Percentiles rank a stretch among this genome's conserved stretches.
These are phyloP conservation scores for Sturmia bella DNA, from an alignment of 2,888 invertebrate genomes.

Conservation along the genomic window DNA sequence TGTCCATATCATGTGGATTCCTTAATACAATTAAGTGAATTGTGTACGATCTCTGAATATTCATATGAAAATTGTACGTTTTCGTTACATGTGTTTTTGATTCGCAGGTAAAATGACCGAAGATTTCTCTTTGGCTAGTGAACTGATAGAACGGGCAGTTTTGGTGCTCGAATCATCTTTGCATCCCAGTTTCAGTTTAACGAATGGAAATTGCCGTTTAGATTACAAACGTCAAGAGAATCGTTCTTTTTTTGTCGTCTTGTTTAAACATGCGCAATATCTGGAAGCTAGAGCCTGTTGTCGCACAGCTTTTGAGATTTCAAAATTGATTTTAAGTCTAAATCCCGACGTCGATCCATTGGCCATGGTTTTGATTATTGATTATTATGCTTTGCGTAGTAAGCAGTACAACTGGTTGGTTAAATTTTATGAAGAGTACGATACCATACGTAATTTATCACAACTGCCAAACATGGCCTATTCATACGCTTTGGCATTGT, in stretches of 20 bases:
- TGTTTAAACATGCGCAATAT: slow-evolving; percentile 91
- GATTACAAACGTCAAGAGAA: slow-evolving; percentile 92
- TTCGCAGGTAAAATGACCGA: slow-evolving; percentile 85
- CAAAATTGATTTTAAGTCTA: slow-evolving; percentile 90
- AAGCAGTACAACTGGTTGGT: slow-evolving; percentile 88
- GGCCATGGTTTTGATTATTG: slow-evolving; percentile 89
- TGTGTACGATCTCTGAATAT: slow-evolving; percentile 83
- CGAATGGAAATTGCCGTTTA: slow-evolving; percentile 87
- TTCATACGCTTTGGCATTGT: slow-evolving; percentile 89
- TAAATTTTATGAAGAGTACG: slow-evolving; percentile 84
- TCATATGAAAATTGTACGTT: not conserved
- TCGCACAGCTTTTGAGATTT: slow-evolving; percentile 93
- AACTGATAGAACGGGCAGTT: slow-evolving; percentile 90
- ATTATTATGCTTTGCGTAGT: slow-evolving; percentile 91
- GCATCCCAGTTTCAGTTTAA: slow-evolving; percentile 90
- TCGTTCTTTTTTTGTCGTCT: slow-evolving; percentile 89
- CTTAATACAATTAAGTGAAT: slow-evolving; percentile 90
- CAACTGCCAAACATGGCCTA: slow-evolving; percentile 94
- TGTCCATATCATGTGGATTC: slow-evolving; percentile 92
- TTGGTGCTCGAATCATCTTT: slow-evolving; percentile 89
- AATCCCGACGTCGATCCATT: slow-evolving; percentile 90
- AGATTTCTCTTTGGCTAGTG: slow-evolving; percentile 89
- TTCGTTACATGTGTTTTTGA: not conserved
- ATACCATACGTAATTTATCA: slow-evolving; percentile 86
- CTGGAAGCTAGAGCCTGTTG: slow-evolving; percentile 91